These are phyloP conservation scores for Luidia sarsii DNA, from an alignment of 53 echinoderm and acorn worm species.

Conservation along the genomic window DNA sequence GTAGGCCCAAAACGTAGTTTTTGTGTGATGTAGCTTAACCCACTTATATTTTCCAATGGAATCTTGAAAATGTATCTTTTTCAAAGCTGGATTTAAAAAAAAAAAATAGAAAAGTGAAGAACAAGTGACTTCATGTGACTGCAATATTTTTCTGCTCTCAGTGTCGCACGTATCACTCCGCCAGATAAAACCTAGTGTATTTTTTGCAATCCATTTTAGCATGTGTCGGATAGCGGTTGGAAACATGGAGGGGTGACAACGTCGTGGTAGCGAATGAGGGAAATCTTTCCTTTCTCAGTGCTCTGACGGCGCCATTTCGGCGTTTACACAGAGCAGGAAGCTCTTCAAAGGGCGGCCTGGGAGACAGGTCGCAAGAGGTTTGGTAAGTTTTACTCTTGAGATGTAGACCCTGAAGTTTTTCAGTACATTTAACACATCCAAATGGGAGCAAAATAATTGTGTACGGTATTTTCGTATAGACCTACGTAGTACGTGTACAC, in stretches of 20 bases:
- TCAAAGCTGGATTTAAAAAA: no score
- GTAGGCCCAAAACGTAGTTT: no score
- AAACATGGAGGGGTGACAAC: slow-evolving; percentile 46
- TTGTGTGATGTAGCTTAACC: no score
- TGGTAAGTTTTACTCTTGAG: slow-evolving; percentile 26
- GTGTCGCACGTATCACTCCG: slow-evolving; percentile 44
- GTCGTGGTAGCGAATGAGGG: slow-evolving; percentile 33
- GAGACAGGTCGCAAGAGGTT: slow-evolving; percentile 4
- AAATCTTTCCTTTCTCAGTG: slow-evolving; percentile 33
- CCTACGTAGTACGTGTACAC: no score
- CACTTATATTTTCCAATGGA: no score
- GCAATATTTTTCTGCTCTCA: no score
- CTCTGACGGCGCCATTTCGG: slow-evolving; percentile 24
- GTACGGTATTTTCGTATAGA: neutral
- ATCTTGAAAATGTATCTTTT: no score
- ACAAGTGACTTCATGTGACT: no score
- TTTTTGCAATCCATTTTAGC: slow-evolving; percentile 9
- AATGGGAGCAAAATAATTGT: neutral
- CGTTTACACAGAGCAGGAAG: slow-evolving; percentile 31
- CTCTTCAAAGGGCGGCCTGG: neutral
- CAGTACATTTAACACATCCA: neutral
- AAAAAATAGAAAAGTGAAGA: no score
- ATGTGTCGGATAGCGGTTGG: slow-evolving; percentile 39
- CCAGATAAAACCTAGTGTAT: slow-evolving; percentile 4
- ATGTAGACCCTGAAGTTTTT: neutral